A percentile compares a stretch with the other conserved stretches of the same genome.
phyloP scores from a whole-genome alignment of 2,113 vertebrate genomes.

The Tympanuchus pallidicinctus region DNA sequence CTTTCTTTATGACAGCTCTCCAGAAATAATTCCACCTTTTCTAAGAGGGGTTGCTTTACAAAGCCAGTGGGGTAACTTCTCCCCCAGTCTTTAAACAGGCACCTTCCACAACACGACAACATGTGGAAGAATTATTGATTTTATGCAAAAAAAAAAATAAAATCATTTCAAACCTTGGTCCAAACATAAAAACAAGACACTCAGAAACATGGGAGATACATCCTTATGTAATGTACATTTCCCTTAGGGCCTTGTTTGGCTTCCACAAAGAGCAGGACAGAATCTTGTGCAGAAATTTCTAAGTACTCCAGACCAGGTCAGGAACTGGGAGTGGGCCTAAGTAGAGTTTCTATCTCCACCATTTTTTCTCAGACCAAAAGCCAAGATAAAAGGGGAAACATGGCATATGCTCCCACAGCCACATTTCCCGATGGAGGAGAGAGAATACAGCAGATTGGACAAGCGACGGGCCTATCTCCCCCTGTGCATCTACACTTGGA shows the following conservation, averaged over 20 bases:
- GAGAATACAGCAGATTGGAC: neutral
- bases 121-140: neutral
- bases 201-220: neutral
- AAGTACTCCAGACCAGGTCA: neutral
- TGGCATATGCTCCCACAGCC: rapidly evolving
- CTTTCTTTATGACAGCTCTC: neutral
- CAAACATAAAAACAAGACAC: neutral
- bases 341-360: neutral
- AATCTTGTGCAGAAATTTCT: neutral
- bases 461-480: neutral
- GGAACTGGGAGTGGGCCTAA: neutral
- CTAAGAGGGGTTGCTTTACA: neutral
- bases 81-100: neutral
- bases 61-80: neutral
- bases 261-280: neutral
- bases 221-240: neutral
- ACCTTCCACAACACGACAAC: neutral
- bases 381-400: neutral
- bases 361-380: neutral
- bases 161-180: neutral
- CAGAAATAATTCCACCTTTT: neutral
- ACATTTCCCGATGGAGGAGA: neutral
- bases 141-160: neutral
- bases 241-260: neutral
- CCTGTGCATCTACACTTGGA: neutral